Base-by-base conservation (phyloP, 2,113 vertebrate species). In the Trichechus manatus region DNA sequence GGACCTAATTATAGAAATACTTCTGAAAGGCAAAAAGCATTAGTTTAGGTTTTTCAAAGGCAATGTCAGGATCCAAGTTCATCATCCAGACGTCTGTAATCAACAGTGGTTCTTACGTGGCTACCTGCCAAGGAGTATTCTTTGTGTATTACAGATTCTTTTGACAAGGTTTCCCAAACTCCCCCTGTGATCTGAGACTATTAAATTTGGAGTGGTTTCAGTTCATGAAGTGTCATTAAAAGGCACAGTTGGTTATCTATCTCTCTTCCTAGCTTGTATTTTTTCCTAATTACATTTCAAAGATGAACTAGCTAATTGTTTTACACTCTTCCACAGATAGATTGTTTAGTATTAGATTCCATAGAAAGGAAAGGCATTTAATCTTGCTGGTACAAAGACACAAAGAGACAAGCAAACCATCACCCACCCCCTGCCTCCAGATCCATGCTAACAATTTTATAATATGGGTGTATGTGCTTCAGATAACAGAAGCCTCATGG, bases 91-190 rank as follows among this genome's bases (percentile, higher is more conserved):
- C 50, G 50, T 95, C 75, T 4, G 0, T 59, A 90, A 85, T 86
- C 78, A 91, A 63, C 39, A 75, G 39, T 8, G 63, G 17, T 7
- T 85, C 23, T 70, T 50, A 50, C 10, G 20, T 68, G 79, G 91
- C 80, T 89, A 22, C n/a, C n/a, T 89, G 94, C 87, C 95, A 89
- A 92, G 25, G 42, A 92, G 50, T 87, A 92, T n/a, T 91, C 50
- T 90, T 94, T 93, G 47, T 86, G 87, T 77, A 50, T 74, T 92
- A 85, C 33, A 23, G 80, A 93, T 63, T 88, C 75, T 87, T 86
- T 53, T 93, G 75, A 95, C 70, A 23, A 84, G 70, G 36, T 92
- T 87, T 96, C 89, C 81, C 82, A 72, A 29, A 61, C 22, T n/a
- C 81, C 3, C 25, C 47, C 81, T 92, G 56, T 83, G 78, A 36